A percentile compares a stretch with the other conserved stretches of the same genome.
Conservation (phyloP, 2,113 vertebrate species). For the Syngnathus floridae region DNA sequence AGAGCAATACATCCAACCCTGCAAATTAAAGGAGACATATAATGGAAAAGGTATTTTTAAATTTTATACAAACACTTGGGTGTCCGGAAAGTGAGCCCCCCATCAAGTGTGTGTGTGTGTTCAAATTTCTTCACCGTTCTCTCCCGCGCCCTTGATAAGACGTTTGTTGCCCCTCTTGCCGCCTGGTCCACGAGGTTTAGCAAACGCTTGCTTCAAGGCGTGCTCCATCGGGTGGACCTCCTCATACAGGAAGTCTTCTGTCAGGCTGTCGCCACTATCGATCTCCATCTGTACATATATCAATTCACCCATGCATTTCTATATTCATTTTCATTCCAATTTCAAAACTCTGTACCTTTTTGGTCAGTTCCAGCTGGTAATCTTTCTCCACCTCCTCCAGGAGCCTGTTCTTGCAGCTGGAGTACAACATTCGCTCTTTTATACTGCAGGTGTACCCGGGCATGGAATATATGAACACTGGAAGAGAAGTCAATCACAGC, state of each 20-base stretch:
- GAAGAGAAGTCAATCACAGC: conserved; percentile 10
- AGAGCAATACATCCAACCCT: neutral
- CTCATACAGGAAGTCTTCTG: conserved; percentile 90
- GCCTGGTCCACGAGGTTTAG: conserved; percentile 92
- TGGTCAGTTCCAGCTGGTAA: conserved; percentile 86
- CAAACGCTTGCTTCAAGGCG: conserved; percentile 88
- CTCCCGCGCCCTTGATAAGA: conserved; percentile 84
- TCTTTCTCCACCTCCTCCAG: conserved; percentile 90
- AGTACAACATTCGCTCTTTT: conserved; percentile 96
- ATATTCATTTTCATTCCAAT: neutral
- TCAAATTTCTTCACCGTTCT: conserved; percentile 90
- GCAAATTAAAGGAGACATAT: neutral
- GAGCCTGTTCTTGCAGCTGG: conserved; percentile 95
- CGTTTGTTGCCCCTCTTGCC: conserved; percentile 94
- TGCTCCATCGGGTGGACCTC: conserved; percentile 97
- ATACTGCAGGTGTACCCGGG: conserved; percentile 96
- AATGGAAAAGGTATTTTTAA: neutral
- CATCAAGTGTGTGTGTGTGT: neutral
- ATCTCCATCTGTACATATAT: conserved; percentile 82
- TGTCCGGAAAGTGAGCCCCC: neutral
- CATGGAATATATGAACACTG: conserved; percentile 99
- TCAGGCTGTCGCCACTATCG: conserved; percentile 85
- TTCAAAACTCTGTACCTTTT: conserved; percentile 76
- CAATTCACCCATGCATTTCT: too few species aligned
- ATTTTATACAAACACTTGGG: neutral